These are phyloP conservation scores for human DNA, from an alignment of 2,113 vertebrate genomes.

Conservation along the genomic window DNA sequence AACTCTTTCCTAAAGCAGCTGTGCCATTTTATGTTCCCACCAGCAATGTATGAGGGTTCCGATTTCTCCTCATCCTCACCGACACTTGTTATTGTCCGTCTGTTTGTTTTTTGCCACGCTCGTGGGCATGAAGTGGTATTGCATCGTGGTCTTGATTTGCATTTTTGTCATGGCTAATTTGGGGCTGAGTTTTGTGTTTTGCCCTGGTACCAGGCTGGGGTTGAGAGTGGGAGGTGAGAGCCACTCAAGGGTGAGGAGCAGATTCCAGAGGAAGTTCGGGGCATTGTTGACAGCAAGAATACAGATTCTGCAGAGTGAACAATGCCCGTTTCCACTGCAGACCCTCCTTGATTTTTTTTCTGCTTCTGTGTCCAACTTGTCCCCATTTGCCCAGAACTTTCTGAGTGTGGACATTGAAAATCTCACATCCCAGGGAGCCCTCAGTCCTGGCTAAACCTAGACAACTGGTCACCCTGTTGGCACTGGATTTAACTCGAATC, in stretches of 20 bases:
- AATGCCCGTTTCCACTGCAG: not conserved
- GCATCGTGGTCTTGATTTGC: not conserved
- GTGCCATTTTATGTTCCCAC: not conserved
- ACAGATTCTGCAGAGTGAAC: not conserved
- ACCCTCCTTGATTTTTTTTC: not conserved
- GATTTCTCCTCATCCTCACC: not conserved
- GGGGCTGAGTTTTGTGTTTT: not conserved
- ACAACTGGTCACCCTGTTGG: no score
- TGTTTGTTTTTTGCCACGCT: not conserved
- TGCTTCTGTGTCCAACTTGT: not conserved
- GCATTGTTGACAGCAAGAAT: not conserved
- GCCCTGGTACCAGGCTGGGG: no score
- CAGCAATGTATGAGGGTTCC: not conserved
- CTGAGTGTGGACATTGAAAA: not conserved
- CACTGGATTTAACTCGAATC: not conserved
- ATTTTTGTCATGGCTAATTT: not conserved
- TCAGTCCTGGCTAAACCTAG: not conserved
- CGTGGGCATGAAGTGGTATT: not conserved
- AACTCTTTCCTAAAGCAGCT: not conserved
- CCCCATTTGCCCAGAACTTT: not conserved
- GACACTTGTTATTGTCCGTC: not conserved
- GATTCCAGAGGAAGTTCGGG: not conserved
- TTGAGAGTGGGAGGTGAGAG: no score
- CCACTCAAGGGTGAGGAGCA: no score
- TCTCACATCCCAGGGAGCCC: not conserved